Percentiles rank a stretch among this genome's conserved stretches.
phyloP scores from a whole-genome alignment of 2,888 invertebrate species.

The Alloplasta piceator region DNA sequence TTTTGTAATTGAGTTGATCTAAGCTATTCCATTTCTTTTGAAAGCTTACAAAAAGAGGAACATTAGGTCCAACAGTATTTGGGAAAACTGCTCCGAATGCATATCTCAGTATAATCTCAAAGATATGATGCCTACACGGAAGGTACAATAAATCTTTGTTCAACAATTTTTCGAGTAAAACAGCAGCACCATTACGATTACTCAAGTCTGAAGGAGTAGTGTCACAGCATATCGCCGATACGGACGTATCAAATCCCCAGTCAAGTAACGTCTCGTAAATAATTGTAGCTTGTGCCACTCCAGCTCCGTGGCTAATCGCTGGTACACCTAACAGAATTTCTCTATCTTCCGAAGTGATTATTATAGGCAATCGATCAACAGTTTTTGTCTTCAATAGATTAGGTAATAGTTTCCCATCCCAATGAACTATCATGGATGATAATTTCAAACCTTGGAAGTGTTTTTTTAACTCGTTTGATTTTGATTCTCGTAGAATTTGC shows the following conservation, averaged over 20 bases:
- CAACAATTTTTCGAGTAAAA: not conserved
- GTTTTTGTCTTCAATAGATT: constrained; percentile 9
- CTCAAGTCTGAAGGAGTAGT: constrained; percentile 35
- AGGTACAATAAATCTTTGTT: not conserved
- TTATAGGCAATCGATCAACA: constrained; percentile 23
- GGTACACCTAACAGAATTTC: constrained; percentile 43
- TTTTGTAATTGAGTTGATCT: not conserved
- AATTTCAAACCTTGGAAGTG: too few relatives aligned
- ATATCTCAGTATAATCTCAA: not conserved
- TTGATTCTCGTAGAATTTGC: not conserved
- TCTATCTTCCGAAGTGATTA: constrained; percentile 19
- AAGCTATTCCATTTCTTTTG: not conserved
- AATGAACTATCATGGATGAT: too few relatives aligned
- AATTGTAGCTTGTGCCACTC: constrained; percentile 22
- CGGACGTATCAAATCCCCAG: constrained; percentile 30
- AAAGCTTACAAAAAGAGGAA: not conserved
- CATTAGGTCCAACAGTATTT: constrained; percentile 17
- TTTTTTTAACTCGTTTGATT: not conserved
- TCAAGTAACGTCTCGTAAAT: constrained; percentile 34
- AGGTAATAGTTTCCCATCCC: not conserved
- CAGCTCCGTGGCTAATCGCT: constrained; percentile 22
- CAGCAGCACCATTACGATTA: constrained; percentile 12
- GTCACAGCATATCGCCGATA: constrained; percentile 35
- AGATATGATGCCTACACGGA: too few relatives aligned
- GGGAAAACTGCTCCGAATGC: constrained; percentile 1